Percentiles rank a stretch among this genome's conserved stretches.
Evolutionary conservation across 2,888 invertebrate species (phyloP).

Genomic region (Bembecia ichneumoniformis): DNA sequence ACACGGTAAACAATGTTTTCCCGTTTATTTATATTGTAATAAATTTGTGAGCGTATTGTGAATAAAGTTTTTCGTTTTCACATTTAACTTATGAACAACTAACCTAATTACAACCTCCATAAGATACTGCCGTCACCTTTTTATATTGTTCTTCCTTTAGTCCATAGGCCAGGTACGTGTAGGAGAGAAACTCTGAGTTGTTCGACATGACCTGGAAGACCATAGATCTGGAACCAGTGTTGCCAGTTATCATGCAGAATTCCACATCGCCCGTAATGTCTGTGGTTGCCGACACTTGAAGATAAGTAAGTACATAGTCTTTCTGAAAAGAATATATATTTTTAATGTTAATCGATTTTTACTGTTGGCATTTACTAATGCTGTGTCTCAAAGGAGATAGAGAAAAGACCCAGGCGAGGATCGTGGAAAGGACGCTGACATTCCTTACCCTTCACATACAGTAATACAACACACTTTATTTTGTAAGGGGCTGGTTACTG

Average conservation of each 20-base stretch:
- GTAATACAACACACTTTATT: too few relatives aligned
- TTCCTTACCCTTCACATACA: too few relatives aligned
- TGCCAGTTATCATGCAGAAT: constrained; percentile 41
- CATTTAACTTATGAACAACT: constrained; percentile 12
- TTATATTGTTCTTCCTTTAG: constrained; percentile 52
- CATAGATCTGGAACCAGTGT: constrained; percentile 40
- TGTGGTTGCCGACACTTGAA: constrained; percentile 44
- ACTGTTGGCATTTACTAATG: too few relatives aligned
- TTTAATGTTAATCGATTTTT: background rate
- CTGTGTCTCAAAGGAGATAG: too few relatives aligned
- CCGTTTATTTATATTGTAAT: too few relatives aligned
- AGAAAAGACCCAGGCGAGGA: too few relatives aligned
- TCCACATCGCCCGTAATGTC: constrained; percentile 37
- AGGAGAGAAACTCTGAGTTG: constrained; percentile 50
- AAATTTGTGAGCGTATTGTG: too few relatives aligned
- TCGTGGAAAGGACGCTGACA: too few relatives aligned
- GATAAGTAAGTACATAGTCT: constrained; percentile 49
- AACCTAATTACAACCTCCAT: constrained; percentile 27
- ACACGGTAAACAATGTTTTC: too few relatives aligned
- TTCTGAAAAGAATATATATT: constrained; percentile 25
- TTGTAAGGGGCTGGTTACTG: too few relatives aligned
- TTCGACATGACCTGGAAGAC: constrained; percentile 57
- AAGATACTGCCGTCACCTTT: constrained; percentile 49
- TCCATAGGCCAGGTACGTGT: constrained; percentile 50
- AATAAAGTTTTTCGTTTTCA: too few relatives aligned